Base-by-base conservation (phyloP, 1,140 invertebrate genomes). In the Triops cancriformis region DNA sequence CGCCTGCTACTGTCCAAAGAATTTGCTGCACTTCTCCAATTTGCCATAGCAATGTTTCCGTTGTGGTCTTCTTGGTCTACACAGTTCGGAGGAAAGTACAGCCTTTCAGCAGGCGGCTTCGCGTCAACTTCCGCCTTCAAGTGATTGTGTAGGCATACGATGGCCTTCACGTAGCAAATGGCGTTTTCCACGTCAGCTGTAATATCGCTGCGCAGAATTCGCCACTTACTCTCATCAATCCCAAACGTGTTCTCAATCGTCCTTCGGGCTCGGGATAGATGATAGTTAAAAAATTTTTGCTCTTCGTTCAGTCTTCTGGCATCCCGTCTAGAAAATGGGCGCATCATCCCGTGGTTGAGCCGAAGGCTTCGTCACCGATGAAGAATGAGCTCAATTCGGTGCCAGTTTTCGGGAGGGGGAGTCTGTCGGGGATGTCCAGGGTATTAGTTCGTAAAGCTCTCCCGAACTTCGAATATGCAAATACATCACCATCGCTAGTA, bases 401-500 rank as follows among this genome's bases (percentile, higher is more conserved):
- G 43, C 18, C 43, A 45, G 43, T 45, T 10, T 45, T 45, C 11
- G 64, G 82, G 26, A 85, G 76, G 73, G 80, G 76, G 79, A 77
- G 72, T 41, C 81, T 75, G 31, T 64, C 11, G 74, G 84, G 83
- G 51, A 85, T 79, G 75, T 82, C 80, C 26, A 85, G 77, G 80
- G 72, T 78, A 11, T 80, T 81, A 27, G 81, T 80, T 80, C 81
- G 73, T n/a, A 85, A 77, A 43, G 51, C 41, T 78, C 77, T 75
- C 75, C 73, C 77, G 78, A 84, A 79, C 27, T 43, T 75, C 14
- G 81, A 82, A 72, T 81, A 79, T 37, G 76, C 73, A 75, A 84
- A 83, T 75, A 84, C 81, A 10, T 80, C 82, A 26, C 82, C 81
- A 81, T 86, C 85, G 74, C 82, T 83, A 74, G 81, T 75, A 26